phyloP scores from a whole-genome alignment of 2,113 vertebrate species.

The Microcebus murinus region DNA sequence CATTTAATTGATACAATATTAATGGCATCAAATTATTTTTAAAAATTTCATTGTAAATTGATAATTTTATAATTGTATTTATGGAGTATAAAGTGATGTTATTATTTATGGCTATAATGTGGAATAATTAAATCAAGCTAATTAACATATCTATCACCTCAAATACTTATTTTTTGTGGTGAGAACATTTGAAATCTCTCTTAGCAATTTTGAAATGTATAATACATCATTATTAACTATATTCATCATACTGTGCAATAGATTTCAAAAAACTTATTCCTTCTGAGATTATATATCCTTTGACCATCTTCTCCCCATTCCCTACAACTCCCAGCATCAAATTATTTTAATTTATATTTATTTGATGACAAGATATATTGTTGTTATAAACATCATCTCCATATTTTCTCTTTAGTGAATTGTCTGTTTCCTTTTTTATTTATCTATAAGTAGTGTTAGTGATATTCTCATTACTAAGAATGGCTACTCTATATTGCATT shows the following conservation, averaged over 20 bases:
- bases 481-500: not conserved
- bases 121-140: not conserved
- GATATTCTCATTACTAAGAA: not conserved
- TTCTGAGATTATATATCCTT: not conserved
- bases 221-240: not conserved
- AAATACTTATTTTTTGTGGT: not conserved
- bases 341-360: conserved; percentile 7
- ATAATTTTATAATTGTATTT: not conserved
- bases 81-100: not conserved
- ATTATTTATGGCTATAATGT: not conserved
- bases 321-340: not conserved
- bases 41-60: not conserved
- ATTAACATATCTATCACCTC: not conserved
- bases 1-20: conserved; percentile 34
- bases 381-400: not conserved
- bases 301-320: not conserved
- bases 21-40: not conserved
- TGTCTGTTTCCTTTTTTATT: conserved; percentile 20
- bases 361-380: not conserved
- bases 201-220: not conserved
- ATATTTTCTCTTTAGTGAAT: not conserved
- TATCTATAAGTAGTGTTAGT: not conserved
- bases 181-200: not conserved
- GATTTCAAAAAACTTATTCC: not conserved
- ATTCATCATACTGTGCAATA: not conserved